Evolutionary conservation across 2,113 vertebrate genomes (phyloP), one percentile per base, ranked within the genome.

Genomic region (Hylia prasina): DNA sequence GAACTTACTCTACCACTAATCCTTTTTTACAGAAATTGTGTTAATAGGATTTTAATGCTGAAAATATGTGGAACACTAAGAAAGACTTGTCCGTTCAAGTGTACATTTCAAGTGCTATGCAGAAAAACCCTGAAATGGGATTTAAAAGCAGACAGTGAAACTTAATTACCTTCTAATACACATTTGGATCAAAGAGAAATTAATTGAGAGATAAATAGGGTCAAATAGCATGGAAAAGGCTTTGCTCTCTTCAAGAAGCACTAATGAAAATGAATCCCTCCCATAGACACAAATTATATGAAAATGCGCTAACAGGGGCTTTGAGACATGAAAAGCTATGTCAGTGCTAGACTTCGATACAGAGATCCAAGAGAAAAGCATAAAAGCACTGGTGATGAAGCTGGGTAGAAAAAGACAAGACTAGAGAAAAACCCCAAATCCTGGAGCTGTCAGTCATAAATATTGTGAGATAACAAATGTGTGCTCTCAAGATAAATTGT

Each of bases 81-180:
- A 66, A 73, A 53, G 44, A 73, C 22, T 37, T 83, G 89, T 56
- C 64, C 33, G 13, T 68, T 89, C 16, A 78, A 91, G 39, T 20
- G 9, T 47, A 72, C 27, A 37, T 89, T 94, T 96, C 72, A 83
- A 31, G 33, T 47, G n/a, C 69, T 78, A 44, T 11, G 17, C 48
- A 87, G 48, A 87, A 48, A 76, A 93, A 77, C 7, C 15, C 56
- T 80, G 20, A 86, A 95, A 82, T 42, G 53, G 27, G 31, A 91
- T 93, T 90, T 50, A 94, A 75, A 82, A 82, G 57, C 53, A 65
- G 93, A 69, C 15, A 48, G 13, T 79, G 57, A 91, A 89, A 93
- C 30, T 86, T 88, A 88, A 90, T 89, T 83, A 83, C 21, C 75
- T 86, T 89, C 80, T 89, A 86, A 82, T 90, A 81, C 18, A 58